Conservation (phyloP, 2,888 invertebrate species). For the Uloborus plumipes region DNA sequence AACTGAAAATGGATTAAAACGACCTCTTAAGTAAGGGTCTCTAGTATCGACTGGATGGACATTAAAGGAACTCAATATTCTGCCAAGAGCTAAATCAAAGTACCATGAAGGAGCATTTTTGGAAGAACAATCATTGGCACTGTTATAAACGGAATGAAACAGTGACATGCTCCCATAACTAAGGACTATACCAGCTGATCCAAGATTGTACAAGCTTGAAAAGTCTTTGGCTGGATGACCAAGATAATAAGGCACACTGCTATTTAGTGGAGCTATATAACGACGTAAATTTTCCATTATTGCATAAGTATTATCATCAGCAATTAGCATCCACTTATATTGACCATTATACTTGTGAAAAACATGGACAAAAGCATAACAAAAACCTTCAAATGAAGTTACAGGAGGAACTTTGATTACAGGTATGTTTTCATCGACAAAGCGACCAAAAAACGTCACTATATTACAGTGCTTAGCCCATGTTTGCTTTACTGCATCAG, state of each 20-base stretch:
- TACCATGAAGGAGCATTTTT: constrained; percentile 56
- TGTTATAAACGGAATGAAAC: constrained; percentile 37
- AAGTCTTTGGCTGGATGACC: constrained; percentile 67
- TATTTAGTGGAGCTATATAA: constrained; percentile 67
- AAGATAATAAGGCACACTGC: constrained; percentile 66
- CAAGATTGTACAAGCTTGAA: constrained; percentile 66
- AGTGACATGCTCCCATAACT: constrained; percentile 64
- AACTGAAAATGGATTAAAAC: constrained; percentile 67
- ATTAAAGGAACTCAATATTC: constrained; percentile 63
- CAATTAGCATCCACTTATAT: constrained; percentile 67
- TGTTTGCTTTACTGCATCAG: constrained; percentile 66
- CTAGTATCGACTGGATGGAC: constrained; percentile 67
- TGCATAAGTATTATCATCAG: constrained; percentile 67
- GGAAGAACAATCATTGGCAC: constrained; percentile 40
- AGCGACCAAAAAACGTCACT: constrained; percentile 66
- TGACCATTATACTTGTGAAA: constrained; percentile 57
- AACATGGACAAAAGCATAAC: constrained; percentile 65
- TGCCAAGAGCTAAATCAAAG: constrained; percentile 66
- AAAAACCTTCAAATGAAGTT: constrained; percentile 65
- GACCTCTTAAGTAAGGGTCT: constrained; percentile 65
- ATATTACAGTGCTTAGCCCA: constrained; percentile 68
- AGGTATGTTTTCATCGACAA: constrained; percentile 66
- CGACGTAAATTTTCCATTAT: constrained; percentile 67
- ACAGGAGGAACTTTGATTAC: constrained; percentile 66
- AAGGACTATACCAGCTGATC: constrained; percentile 67